Evolutionary conservation across 2,888 invertebrate species (phyloP), one percentile per base, ranked within the genome.

Genomic region (Pasiphila rectangulata): DNA sequence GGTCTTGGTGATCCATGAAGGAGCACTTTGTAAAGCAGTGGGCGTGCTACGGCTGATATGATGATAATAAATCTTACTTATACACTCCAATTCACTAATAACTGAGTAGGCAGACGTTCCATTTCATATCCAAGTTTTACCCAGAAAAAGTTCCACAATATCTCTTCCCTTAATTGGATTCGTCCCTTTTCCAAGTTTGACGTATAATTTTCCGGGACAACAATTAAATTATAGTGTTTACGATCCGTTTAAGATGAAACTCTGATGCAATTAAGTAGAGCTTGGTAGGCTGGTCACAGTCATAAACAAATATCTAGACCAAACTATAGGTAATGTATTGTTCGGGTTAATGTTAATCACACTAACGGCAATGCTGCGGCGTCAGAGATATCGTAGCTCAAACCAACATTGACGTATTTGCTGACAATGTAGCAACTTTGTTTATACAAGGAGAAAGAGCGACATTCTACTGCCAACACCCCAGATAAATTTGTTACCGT

Each of bases 191-290:
- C 46, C 43, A 51, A 57, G 47, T 54, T 55, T 55, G 54, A 55
- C 40, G 51, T 48, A 54, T 54, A 57, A 54, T 54, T 57, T 52
- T 50, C 49, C 30, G 25, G 40, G 51, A 49, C 45, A 49, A 55
- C 42, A 53, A 57, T 48, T 56, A 51, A 53, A 61, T 62, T 57
- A 61, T 59, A 63, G 64, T 64, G 63, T 69, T 66, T 59, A 64
- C 57, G 61, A 63, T 57, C 61, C 64, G 61, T 65, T 65, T 69
- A 52, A 63, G 62, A 61, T 61, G 51, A 56, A 51, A 69, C 62
- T 65, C 61, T 49, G 61, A 64, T 56, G 64, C 64, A 69, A 72
- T 73, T 73, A 72, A 52, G 51, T 45, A 41, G 29, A 32, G 36
- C 40, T 39, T 9, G 36, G 46, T 51, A 42, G 42, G 43, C 16